Evolutionary conservation across 2,797 vertebrate species (phyloP), one percentile per base, ranked within the genome.

Genomic region (Lacerta bilineata): DNA sequence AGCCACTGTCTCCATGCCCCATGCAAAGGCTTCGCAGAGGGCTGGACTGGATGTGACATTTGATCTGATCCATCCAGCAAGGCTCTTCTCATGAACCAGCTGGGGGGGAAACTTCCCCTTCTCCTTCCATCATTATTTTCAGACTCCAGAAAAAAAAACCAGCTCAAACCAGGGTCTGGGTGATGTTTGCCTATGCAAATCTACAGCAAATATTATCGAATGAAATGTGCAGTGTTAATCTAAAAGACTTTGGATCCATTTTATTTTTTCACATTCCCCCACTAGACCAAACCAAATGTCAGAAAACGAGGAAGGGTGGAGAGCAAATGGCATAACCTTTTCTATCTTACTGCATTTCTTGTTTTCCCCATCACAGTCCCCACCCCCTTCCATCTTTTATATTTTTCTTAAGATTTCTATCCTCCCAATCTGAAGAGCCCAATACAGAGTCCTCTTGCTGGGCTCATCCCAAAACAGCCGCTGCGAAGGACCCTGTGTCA

Each of bases 161-260:
- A 33, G 33, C 61, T 10, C 33, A 74, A 61, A 55, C 46, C 64
- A 80, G 71, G 55, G 15, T 23, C 85, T 23, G 33, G 33, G 15
- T 11, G n/a, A 4, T 72, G 68, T 72, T n/a, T 80, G 78, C 29
- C 66, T 59, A 43, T 59, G 46, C 10, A 84, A 84, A 59, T 43
- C 64, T 77, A 69, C 43, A 7, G 46, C 75, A 88, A 84, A 78
- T n/a, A 71, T 13, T n/a, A 13, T 3, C 61, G 33, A 78, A 88
- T 18, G 27, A 69, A 72, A 50, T 29, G 27, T 29, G 33, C 20
- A 15, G 41, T 18, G 76, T 36, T 55, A 68, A 68, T 0, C 1
- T 55, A 20, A 17, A 71, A 9, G 39, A 72, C 33, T 29, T 33
- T 61, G 46, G 39, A 72, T 33, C 36, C 9, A 33, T 69, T 83